Percentiles rank a stretch among this genome's conserved stretches.
Conservation (phyloP, 2,797 vertebrate species). For the Caiman crocodilus region DNA sequence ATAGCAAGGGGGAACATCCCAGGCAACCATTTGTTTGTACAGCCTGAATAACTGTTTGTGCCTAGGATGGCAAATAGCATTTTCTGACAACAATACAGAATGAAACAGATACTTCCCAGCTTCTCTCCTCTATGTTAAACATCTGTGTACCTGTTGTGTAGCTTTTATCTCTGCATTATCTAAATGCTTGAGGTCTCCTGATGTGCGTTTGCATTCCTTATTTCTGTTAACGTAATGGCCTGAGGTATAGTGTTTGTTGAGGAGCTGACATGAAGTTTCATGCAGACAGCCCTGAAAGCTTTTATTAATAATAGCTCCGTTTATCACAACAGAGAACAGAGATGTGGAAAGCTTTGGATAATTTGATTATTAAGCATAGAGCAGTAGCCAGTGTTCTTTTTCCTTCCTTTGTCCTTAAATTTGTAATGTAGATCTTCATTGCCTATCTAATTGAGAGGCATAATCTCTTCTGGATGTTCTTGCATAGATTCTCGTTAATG, state of each 20-base stretch:
- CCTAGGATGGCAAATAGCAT: conserved; percentile 11
- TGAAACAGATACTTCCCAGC: conserved; percentile 16
- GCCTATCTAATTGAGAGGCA: neutral
- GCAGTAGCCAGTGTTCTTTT: neutral
- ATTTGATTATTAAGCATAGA: neutral
- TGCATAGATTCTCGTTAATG: fast-evolving
- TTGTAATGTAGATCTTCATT: neutral
- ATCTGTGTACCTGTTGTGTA: neutral
- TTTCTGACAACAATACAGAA: conserved; percentile 38
- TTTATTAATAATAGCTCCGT: neutral
- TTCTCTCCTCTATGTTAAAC: neutral
- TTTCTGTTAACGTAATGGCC: conserved; percentile 33
- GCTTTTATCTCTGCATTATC: neutral
- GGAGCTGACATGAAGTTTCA: conserved; percentile 57
- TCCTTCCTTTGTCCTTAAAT: neutral
- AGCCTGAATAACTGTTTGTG: conserved; percentile 30
- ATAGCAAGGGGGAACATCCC: neutral
- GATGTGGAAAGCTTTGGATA: neutral
- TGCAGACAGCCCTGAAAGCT: conserved; percentile 28
- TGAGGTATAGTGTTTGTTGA: conserved; percentile 27
- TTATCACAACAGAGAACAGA: neutral
- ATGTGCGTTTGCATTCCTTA: conserved; percentile 34
- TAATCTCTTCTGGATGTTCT: neutral
- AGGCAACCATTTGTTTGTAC: conserved; percentile 36
- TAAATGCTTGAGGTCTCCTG: conserved; percentile 17